Evolutionary conservation across 2,888 invertebrate species (phyloP).

Genomic region (Amorpha juglandis): DNA sequence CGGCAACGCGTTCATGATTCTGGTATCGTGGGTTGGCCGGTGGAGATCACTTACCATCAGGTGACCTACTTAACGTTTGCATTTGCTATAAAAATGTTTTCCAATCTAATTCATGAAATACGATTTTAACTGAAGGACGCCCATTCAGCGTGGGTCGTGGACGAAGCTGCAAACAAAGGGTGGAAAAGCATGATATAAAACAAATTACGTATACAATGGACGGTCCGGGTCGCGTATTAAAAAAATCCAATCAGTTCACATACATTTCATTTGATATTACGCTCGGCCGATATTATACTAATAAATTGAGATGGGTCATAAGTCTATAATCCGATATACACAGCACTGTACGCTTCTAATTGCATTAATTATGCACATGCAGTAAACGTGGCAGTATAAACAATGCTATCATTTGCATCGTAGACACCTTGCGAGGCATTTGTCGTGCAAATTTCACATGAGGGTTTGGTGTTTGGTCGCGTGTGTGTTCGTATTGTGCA

Average conservation of each 20-base stretch:
- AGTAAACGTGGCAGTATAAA: slow-evolving; percentile 34
- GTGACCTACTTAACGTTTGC: too few relatives aligned
- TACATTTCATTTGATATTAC: not conserved
- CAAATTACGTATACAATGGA: not conserved
- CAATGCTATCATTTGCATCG: slow-evolving; percentile 41
- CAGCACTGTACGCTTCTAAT: slow-evolving; percentile 31
- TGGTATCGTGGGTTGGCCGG: too few relatives aligned
- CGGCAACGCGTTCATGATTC: too few relatives aligned
- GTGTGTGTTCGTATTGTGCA: not conserved
- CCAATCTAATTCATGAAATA: too few relatives aligned
- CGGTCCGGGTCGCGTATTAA: not conserved
- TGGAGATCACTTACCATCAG: too few relatives aligned
- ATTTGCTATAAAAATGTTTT: too few relatives aligned
- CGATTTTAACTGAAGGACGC: too few relatives aligned
- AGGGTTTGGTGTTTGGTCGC: slow-evolving; percentile 3
- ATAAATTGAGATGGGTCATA: slow-evolving; percentile 18
- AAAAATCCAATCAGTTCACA: not conserved
- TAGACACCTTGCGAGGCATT: slow-evolving; percentile 23
- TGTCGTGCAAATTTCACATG: slow-evolving; percentile 21
- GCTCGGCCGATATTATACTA: not conserved
- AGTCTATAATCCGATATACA: slow-evolving; percentile 33
- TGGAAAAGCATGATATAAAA: not conserved
- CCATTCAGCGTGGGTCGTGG: too few relatives aligned
- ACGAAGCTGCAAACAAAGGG: too few relatives aligned
- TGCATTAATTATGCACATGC: slow-evolving; percentile 44